Base-by-base conservation (phyloP, 2,888 invertebrate genomes). In the Galerucella pusilla region DNA sequence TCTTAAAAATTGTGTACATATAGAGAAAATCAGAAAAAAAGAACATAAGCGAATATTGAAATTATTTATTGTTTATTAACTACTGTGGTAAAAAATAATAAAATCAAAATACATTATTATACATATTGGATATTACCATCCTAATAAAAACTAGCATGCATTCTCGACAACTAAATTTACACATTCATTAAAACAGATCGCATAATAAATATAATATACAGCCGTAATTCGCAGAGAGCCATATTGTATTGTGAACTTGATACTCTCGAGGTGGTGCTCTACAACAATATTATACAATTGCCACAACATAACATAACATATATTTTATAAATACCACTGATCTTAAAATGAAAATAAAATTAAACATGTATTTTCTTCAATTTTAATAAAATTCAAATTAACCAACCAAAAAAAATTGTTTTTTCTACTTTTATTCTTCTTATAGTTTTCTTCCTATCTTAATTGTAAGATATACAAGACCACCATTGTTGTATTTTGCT, bases 41-140 rank as follows among this genome's bases (percentile, higher is more conserved):
- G 70, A 68, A 78, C 77, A 70, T 75, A 77, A 75, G 75, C 76
- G 74, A 75, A 78, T 65, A 75, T 72, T 75, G 71, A 74, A 20
- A 75, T 83, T 81, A 81, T 80, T 83, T 76, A 82, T 82, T 84
- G 82, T 83, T 72, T 85, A 85, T 84, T 85, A 85, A 83, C 86
- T 86, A 87, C 85, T 81, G 86, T 87, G 87, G 87, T 87, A 87
- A 86, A 87, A 87, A 87, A 87, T 86, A 87, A 87, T 87, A 86
- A 86, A 87, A 87, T 86, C 84, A 86, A 86, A 85, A 86, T 87
- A 87, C 86, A 86, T 86, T 86, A 86, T 86, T 84, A 84, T 86
- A 86, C 86, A 86, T 86, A 85, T 85, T 85, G 86, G 70, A 71
- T 74, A 74, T 65, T 65, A 69, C 85, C 86, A 85, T 84, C 82